Evolutionary conservation across 1,140 invertebrate genomes (phyloP).

Genomic region (Drosophila sucinea): DNA sequence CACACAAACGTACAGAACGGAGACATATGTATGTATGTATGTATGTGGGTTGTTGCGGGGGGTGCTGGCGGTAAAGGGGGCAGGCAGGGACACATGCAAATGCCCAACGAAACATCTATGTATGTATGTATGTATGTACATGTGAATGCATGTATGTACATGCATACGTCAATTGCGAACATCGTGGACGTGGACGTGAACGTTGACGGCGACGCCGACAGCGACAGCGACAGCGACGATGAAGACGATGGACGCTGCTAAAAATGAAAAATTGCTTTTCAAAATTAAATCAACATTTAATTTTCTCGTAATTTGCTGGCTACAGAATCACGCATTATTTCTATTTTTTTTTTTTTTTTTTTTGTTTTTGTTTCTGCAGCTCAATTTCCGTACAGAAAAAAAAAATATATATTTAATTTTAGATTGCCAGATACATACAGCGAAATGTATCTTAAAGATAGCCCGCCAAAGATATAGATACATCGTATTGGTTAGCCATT

Average conservation of each 20-base stretch:
- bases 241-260: conserved; percentile 72
- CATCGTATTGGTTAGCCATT: conserved; percentile 79
- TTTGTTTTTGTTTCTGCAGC: conserved; percentile 7
- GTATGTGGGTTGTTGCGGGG: neutral
- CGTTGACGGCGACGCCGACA: conserved; percentile 44
- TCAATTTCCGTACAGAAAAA: conserved; percentile 65
- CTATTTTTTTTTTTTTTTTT: neutral
- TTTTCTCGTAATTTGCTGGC: conserved; percentile 79
- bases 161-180: conserved; percentile 50
- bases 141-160: conserved; percentile 21
- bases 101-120: conserved; percentile 55
- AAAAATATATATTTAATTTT: conserved; percentile 60
- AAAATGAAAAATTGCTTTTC: conserved; percentile 81
- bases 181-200: neutral
- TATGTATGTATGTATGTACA: conserved; percentile 20
- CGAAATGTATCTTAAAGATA: conserved; percentile 38
- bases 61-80: neutral
- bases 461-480: conserved; percentile 47
- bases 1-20: conserved; percentile 21
- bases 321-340: conserved; percentile 34
- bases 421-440: conserved; percentile 74
- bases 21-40: neutral
- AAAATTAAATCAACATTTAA: conserved; percentile 82
- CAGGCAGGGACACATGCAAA: conserved; percentile 57
- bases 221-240: conserved; percentile 54